phyloP scores from a whole-genome alignment of 2,113 vertebrate species.

The Chrysemys picta region DNA sequence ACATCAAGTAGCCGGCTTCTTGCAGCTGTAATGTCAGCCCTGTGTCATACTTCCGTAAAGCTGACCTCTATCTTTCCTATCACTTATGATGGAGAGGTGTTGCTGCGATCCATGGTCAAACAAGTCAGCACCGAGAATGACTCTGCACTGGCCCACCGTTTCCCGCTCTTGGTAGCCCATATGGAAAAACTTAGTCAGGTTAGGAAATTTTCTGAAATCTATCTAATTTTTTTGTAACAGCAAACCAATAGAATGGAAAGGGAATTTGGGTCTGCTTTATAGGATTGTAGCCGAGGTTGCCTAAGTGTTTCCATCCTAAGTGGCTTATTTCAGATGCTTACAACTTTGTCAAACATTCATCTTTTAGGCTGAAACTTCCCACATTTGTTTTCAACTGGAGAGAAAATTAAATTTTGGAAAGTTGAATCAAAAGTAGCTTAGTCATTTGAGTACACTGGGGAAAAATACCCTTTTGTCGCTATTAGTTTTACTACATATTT shows the following conservation, averaged over 20 bases:
- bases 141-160: slow-evolving; percentile 94
- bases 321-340: neutral
- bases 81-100: slow-evolving; percentile 95
- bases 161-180: slow-evolving; percentile 94
- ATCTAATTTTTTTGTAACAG: neutral
- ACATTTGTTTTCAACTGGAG: neutral
- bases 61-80: slow-evolving; percentile 97
- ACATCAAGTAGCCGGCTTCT: slow-evolving; percentile 96
- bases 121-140: slow-evolving; percentile 99
- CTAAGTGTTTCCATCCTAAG: neutral
- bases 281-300: neutral
- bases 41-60: slow-evolving; percentile 96
- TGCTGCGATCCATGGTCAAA: slow-evolving; percentile 93
- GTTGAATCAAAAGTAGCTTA: neutral
- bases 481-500: neutral
- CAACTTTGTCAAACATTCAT: fast-evolving
- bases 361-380: neutral
- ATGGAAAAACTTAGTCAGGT: slow-evolving; percentile 99
- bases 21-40: slow-evolving; percentile 97
- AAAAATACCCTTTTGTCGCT: neutral
- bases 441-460: neutral
- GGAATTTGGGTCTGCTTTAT: neutral
- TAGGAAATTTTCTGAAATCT: slow-evolving; percentile 33
- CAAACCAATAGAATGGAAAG: neutral
- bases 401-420: neutral